Evolutionary conservation across 1,140 invertebrate genomes (phyloP).

Genomic region (Druon quercuslanigerum): DNA sequence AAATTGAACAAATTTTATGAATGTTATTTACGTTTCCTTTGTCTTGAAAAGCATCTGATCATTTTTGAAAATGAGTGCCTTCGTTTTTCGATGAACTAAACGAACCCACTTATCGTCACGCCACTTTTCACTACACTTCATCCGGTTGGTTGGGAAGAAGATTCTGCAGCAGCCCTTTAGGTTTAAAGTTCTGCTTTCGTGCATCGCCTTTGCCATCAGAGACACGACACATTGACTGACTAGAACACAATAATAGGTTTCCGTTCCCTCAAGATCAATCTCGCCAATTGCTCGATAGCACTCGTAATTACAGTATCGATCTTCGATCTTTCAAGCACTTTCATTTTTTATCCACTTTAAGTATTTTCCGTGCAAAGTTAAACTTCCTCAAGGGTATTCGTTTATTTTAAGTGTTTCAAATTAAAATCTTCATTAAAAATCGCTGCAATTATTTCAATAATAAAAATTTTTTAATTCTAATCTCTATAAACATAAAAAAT

Average conservation of each 20-base stretch:
- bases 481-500: too few species aligned
- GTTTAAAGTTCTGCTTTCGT: not conserved
- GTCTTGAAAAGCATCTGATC: slow-evolving; percentile 39
- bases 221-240: slow-evolving; percentile 19
- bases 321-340: too few species aligned
- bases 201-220: slow-evolving; percentile 4
- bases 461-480: too few species aligned
- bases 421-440: too few species aligned
- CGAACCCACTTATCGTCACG: slow-evolving; percentile 56
- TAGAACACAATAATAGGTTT: slow-evolving; percentile 2
- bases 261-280: not conserved
- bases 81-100: slow-evolving; percentile 40
- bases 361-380: too few species aligned
- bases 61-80: slow-evolving; percentile 51
- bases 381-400: too few species aligned
- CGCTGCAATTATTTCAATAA: too few species aligned
- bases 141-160: slow-evolving; percentile 37
- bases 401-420: too few species aligned
- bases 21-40: not conserved
- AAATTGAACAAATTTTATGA: not conserved
- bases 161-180: slow-evolving; percentile 34
- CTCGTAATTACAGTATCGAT: too few species aligned
- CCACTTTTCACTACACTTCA: slow-evolving; percentile 37
- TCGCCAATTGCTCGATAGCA: too few species aligned
- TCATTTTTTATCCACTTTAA: too few species aligned